phyloP scores from a whole-genome alignment of 2,888 invertebrate genomes.

The Drosophila glabriapex region DNA sequence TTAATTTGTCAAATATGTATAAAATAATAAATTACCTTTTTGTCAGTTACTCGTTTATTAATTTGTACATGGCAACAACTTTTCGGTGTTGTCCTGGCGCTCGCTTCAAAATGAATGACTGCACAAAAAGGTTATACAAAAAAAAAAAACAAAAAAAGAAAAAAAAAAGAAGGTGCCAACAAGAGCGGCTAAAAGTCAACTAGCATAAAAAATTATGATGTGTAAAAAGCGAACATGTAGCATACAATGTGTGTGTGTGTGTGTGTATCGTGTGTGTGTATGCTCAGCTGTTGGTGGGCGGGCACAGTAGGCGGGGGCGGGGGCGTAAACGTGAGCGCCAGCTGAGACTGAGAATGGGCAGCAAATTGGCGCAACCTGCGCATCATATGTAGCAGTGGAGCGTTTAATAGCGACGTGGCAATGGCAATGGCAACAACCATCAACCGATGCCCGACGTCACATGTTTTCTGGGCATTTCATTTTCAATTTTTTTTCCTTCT shows the following conservation, averaged over 20 bases:
- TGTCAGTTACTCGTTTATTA: slow-evolving; percentile 82
- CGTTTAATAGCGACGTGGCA: slow-evolving; percentile 74
- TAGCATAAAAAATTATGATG: slow-evolving; percentile 81
- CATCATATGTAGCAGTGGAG: slow-evolving; percentile 55
- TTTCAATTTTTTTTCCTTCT: not conserved
- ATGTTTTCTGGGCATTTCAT: slow-evolving; percentile 55
- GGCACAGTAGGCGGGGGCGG: not conserved
- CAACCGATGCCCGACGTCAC: slow-evolving; percentile 58
- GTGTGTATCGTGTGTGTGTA: not conserved
- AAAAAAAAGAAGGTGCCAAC: slow-evolving; percentile 55
- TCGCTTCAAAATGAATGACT: slow-evolving; percentile 63
- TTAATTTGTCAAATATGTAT: slow-evolving; percentile 84
- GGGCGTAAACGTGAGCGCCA: slow-evolving; percentile 1
- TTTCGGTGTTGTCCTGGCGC: slow-evolving; percentile 61
- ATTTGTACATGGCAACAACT: slow-evolving; percentile 82
- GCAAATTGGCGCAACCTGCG: slow-evolving; percentile 76
- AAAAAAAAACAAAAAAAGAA: slow-evolving; percentile 14
- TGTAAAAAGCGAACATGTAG: slow-evolving; percentile 69
- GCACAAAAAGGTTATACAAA: slow-evolving; percentile 50
- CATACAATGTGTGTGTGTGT: slow-evolving; percentile 24
- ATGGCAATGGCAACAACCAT: slow-evolving; percentile 56
- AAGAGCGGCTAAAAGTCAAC: slow-evolving; percentile 73
- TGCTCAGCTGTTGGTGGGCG: slow-evolving; percentile 9
- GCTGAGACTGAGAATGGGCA: slow-evolving; percentile 27
- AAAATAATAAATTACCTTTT: slow-evolving; percentile 83